These are phyloP conservation scores for Saguinus imperator DNA, from an alignment of 2,113 vertebrate species.

Conservation along the genomic window DNA sequence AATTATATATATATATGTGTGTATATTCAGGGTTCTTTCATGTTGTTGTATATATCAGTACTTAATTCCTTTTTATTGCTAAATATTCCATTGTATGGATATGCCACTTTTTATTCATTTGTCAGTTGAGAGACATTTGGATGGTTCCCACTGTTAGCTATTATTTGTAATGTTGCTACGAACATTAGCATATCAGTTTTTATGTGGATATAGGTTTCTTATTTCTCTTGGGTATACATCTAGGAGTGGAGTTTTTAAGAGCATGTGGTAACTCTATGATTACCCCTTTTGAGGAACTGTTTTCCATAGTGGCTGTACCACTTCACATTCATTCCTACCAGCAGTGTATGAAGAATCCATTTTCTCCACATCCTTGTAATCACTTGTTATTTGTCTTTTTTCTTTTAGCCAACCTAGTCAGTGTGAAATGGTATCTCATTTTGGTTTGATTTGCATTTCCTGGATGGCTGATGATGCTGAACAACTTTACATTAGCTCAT, in stretches of 20 bases:
- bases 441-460: not conserved
- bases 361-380: not conserved
- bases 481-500: constrained; percentile 2
- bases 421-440: not conserved
- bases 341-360: not conserved
- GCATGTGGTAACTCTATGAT: constrained; percentile 25
- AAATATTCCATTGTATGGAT: not conserved
- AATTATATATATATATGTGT: not conserved
- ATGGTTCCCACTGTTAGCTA: not conserved
- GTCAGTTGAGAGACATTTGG: not conserved
- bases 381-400: not conserved
- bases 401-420: not conserved
- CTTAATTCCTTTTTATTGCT: constrained; percentile 32
- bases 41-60: not conserved
- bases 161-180: not conserved
- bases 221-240: not conserved
- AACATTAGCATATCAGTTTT: not conserved
- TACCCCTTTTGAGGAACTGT: constrained; percentile 33
- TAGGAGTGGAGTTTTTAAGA: not conserved
- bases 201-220: constrained; percentile 6
- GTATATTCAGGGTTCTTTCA: constrained; percentile 34
- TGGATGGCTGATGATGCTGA: not conserved
- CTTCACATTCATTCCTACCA: not conserved
- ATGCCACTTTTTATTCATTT: not conserved
- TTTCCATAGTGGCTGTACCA: not conserved